These are phyloP conservation scores for Stegodyphus mimosarum DNA, from an alignment of 1,140 invertebrate genomes.

Conservation along the genomic window DNA sequence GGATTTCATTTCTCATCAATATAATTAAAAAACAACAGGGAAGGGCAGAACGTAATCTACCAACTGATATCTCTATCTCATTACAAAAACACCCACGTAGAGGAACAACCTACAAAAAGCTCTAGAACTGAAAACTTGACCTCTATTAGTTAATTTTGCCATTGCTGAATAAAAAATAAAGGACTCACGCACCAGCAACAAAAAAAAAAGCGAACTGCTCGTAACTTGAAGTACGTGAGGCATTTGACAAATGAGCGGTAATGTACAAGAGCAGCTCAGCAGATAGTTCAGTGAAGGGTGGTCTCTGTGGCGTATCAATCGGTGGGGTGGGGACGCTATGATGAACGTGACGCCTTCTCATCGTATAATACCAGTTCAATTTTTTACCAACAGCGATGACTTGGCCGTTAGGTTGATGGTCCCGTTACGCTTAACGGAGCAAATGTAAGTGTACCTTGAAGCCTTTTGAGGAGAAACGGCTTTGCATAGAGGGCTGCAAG, in stretches of 20 bases:
- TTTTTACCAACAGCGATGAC: background rate
- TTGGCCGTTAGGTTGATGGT: conserved; percentile 20
- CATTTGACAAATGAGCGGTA: conserved; percentile 44
- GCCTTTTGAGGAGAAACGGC: background rate
- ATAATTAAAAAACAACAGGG: no score
- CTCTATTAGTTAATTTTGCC: conserved; percentile 43
- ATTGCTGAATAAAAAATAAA: conserved; percentile 41
- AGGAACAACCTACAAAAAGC: no score
- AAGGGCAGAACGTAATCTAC: no score
- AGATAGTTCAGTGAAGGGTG: background rate
- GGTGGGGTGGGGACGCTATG: background rate
- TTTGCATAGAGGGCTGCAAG: background rate
- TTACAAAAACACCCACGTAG: conserved; percentile 13
- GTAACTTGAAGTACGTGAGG: conserved; percentile 29
- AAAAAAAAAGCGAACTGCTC: background rate
- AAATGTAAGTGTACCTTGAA: background rate
- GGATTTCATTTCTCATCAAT: no score
- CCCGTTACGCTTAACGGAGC: conserved; percentile 38
- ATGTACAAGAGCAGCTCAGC: conserved; percentile 17
- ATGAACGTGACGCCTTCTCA: conserved; percentile 23
- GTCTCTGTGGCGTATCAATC: background rate
- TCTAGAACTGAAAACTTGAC: conserved; percentile 35
- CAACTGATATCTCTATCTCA: background rate
- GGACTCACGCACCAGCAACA: background rate
- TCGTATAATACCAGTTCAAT: background rate